phyloP scores from a whole-genome alignment of 1,140 invertebrate genomes.

The Bilobella aurantiaca region DNA sequence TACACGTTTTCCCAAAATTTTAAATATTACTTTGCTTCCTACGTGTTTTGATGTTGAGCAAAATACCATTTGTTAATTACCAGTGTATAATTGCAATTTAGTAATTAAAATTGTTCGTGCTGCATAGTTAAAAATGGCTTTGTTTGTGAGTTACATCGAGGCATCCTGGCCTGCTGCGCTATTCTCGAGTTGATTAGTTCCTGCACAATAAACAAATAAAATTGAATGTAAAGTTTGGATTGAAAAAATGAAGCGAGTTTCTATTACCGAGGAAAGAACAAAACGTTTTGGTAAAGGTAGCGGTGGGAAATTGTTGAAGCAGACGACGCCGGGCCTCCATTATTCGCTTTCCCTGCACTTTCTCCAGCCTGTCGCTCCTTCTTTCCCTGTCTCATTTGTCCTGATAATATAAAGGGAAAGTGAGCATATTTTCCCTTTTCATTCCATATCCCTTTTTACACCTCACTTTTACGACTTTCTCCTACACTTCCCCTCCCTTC shows the following conservation, averaged over 20 bases:
- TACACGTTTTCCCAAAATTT: too few relatives aligned
- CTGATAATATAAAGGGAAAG: slow-evolving; percentile 4
- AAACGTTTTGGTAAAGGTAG: too few relatives aligned
- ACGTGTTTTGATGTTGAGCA: too few relatives aligned
- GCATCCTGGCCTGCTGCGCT: too few relatives aligned
- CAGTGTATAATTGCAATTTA: too few relatives aligned
- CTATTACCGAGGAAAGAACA: slow-evolving; percentile 1
- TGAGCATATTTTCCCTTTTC: slow-evolving; percentile 7
- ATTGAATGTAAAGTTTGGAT: neutral
- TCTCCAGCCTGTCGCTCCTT: neutral
- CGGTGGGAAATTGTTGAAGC: neutral
- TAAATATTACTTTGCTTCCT: too few relatives aligned
- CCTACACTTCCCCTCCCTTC: slow-evolving; percentile 22
- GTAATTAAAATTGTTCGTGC: too few relatives aligned
- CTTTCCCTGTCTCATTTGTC: slow-evolving; percentile 6
- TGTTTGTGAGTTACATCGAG: too few relatives aligned
- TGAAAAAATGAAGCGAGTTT: neutral
- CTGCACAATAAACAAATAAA: slow-evolving; percentile 1
- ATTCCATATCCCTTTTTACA: slow-evolving; percentile 16
- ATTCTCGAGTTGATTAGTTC: too few relatives aligned
- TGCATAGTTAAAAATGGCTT: too few relatives aligned
- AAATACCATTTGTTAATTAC: too few relatives aligned
- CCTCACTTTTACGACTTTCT: slow-evolving; percentile 26
- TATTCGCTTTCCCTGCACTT: neutral
- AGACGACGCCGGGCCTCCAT: neutral